A percentile compares a stretch with the other conserved stretches of the same genome.
Evolutionary conservation across 2,888 invertebrate genomes (phyloP).

Genomic region (Euphydryas editha): DNA sequence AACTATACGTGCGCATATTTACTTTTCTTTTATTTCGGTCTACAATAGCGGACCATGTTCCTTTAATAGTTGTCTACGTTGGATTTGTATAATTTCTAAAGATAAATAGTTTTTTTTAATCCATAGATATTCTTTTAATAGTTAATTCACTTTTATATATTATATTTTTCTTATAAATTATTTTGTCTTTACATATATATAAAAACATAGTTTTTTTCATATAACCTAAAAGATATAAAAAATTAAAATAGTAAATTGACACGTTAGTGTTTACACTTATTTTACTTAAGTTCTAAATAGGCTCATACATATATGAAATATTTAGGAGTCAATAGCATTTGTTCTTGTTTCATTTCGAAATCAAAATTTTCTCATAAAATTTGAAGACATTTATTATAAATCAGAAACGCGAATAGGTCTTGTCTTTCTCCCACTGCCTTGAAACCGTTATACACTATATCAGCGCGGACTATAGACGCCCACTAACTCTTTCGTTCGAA

Average conservation of each 20-base stretch:
- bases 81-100: slow-evolving; percentile 44
- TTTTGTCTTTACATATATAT: not conserved
- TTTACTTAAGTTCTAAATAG: not conserved
- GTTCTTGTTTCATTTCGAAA: not conserved
- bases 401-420: slow-evolving; percentile 22
- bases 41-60: slow-evolving; percentile 57
- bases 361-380: slow-evolving; percentile 20
- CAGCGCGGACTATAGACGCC: slow-evolving; percentile 51
- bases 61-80: slow-evolving; percentile 50
- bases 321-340: not conserved
- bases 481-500: slow-evolving; percentile 56
- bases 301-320: not conserved
- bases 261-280: too few species aligned
- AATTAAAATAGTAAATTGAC: too few species aligned
- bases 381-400: slow-evolving; percentile 26
- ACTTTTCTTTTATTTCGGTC: slow-evolving; percentile 56
- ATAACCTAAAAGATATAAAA: too few species aligned
- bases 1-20: slow-evolving; percentile 58
- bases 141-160: not conserved
- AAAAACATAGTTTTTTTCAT: not conserved
- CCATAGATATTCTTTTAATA: not conserved
- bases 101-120: not conserved
- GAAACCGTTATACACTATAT: slow-evolving; percentile 47
- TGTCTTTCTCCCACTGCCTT: slow-evolving; percentile 46
- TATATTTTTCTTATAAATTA: not conserved